These are phyloP conservation scores for Zosterops japonicus DNA, from an alignment of 2,113 vertebrate genomes.

Conservation along the genomic window DNA sequence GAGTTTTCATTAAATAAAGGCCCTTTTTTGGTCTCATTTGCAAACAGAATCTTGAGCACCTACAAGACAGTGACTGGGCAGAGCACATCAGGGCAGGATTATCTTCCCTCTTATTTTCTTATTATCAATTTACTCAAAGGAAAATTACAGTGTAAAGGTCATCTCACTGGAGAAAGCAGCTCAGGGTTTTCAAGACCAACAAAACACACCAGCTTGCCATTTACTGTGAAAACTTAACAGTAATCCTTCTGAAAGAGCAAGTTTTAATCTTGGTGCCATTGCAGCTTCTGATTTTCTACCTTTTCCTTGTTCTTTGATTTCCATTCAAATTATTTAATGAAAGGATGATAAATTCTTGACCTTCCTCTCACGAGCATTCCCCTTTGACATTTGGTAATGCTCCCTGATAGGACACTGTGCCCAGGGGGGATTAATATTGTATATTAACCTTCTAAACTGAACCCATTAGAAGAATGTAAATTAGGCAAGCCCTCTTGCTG, in stretches of 20 bases:
- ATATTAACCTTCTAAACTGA: slow-evolving; percentile 30
- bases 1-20: not conserved
- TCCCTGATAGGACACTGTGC: not conserved
- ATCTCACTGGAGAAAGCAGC: slow-evolving; percentile 59
- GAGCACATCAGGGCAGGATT: not conserved
- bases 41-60: not conserved
- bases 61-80: not conserved
- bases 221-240: slow-evolving; percentile 72
- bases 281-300: slow-evolving; percentile 63
- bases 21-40: not conserved
- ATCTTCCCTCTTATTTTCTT: not conserved
- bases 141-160: slow-evolving; percentile 60
- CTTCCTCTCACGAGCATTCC: slow-evolving; percentile 59
- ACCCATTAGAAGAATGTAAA: not conserved
- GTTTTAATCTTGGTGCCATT: slow-evolving; percentile 66
- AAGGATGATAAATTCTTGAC: slow-evolving; percentile 78
- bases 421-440: not conserved
- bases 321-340: slow-evolving; percentile 79
- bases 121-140: slow-evolving; percentile 40
- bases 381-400: slow-evolving; percentile 59
- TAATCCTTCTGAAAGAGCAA: slow-evolving; percentile 70
- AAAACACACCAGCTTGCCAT: slow-evolving; percentile 71
- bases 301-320: slow-evolving; percentile 77
- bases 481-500: not conserved
- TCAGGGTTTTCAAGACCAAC: slow-evolving; percentile 60